phyloP scores from a whole-genome alignment of 2,888 invertebrate species.

The Nomada flava region DNA sequence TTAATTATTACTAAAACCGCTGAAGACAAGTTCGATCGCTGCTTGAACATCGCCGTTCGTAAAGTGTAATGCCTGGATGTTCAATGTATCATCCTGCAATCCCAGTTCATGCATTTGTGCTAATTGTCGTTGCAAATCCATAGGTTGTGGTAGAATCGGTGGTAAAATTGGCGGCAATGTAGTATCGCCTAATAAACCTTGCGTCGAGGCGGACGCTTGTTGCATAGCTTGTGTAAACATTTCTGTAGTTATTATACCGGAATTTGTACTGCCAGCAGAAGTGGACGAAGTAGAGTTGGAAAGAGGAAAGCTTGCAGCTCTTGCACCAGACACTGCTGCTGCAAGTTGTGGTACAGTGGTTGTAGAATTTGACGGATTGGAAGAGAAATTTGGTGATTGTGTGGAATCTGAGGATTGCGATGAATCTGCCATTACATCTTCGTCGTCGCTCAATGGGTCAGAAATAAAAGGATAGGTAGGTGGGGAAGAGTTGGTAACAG shows the following conservation, averaged over 20 bases:
- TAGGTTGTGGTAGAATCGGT: constrained; percentile 68
- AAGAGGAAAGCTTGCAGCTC: constrained; percentile 76
- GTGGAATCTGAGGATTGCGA: constrained; percentile 84
- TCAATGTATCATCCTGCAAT: constrained; percentile 92
- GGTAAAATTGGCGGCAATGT: constrained; percentile 69
- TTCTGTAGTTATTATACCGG: constrained; percentile 89
- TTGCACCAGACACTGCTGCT: constrained; percentile 89
- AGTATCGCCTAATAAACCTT: constrained; percentile 64
- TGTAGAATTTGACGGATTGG: constrained; percentile 80
- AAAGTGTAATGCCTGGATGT: constrained; percentile 93
- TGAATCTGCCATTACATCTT: constrained; percentile 85
- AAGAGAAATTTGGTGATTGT: constrained; percentile 72
- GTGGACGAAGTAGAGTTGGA: constrained; percentile 72
- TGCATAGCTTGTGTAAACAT: constrained; percentile 92
- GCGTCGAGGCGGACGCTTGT: constrained; percentile 87
- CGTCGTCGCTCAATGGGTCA: constrained; percentile 86
- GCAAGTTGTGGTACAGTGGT: constrained; percentile 92
- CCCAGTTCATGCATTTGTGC: constrained; percentile 96
- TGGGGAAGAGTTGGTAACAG: constrained; percentile 73
- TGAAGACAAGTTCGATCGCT: constrained; percentile 95
- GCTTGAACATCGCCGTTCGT: constrained; percentile 95
- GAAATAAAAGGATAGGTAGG: constrained; percentile 85
- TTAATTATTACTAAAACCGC: constrained; percentile 84
- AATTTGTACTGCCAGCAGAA: constrained; percentile 70
- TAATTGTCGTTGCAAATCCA: constrained; percentile 85